phyloP scores from a whole-genome alignment of 30 jellyfish, hydroid and myxozoan species.

The Aurelia sp. region DNA sequence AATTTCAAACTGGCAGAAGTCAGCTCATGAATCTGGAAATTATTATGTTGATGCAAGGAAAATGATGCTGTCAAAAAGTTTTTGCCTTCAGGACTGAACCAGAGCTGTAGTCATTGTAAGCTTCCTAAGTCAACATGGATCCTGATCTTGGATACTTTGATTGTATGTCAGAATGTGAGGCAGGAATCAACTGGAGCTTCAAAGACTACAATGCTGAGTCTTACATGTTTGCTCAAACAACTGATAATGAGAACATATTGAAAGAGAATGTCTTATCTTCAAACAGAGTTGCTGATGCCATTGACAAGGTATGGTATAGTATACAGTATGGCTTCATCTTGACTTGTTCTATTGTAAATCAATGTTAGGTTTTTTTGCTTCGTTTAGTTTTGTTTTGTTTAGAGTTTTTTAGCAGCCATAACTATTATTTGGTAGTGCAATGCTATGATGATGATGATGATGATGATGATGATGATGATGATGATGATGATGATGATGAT shows the following conservation, averaged over 20 bases:
- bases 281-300: constrained; percentile 72
- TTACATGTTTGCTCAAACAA: constrained; percentile 79
- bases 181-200: constrained; percentile 42
- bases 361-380: no score
- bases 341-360: neutral
- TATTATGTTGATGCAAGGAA: no score
- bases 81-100: no score
- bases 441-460: no score
- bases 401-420: no score
- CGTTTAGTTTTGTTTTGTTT: no score
- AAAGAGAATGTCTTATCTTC: constrained; percentile 65
- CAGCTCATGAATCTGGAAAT: no score
- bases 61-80: no score
- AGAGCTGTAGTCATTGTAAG: neutral
- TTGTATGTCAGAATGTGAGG: constrained; percentile 20
- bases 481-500: no score
- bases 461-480: no score
- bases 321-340: neutral
- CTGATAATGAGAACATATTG: constrained; percentile 17
- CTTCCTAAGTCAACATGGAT: neutral
- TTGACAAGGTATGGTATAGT: constrained; percentile 40
- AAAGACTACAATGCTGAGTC: constrained; percentile 48
- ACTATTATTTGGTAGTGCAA: no score
- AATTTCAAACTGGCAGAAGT: no score
- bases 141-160: constrained; percentile 26